These are phyloP conservation scores for Scelioninae gen. 1 DNA, from an alignment of 2,888 invertebrate genomes.

Conservation along the genomic window DNA sequence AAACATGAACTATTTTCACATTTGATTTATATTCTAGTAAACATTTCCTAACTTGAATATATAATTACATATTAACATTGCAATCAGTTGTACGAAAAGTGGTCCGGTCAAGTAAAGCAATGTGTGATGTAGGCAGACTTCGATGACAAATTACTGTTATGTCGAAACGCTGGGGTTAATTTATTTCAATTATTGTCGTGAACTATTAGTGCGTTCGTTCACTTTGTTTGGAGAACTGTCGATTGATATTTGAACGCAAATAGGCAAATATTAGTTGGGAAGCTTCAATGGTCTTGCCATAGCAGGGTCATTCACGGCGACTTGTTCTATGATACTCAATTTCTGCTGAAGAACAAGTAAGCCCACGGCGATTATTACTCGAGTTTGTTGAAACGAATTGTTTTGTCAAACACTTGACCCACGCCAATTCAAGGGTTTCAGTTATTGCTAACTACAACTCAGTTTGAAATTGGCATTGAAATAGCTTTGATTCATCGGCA, in stretches of 20 bases:
- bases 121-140: background rate
- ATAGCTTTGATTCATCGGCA: no score
- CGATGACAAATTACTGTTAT: constrained; percentile 2
- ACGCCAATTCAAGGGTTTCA: constrained; percentile 24
- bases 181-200: constrained; percentile 40
- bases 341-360: constrained; percentile 48
- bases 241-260: constrained; percentile 45
- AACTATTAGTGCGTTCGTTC: constrained; percentile 8
- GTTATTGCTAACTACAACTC: no score
- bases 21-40: no score
- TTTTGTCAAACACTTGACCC: constrained; percentile 39
- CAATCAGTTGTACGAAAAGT: background rate
- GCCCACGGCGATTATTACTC: constrained; percentile 35
- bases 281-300: constrained; percentile 27
- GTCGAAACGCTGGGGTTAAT: constrained; percentile 14
- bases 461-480: no score
- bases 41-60: no score
- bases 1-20: no score
- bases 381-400: constrained; percentile 33
- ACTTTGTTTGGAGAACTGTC: constrained; percentile 8
- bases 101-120: background rate
- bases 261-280: constrained; percentile 53
- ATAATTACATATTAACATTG: background rate
- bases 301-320: constrained; percentile 25
- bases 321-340: constrained; percentile 47